These are phyloP conservation scores for Parotocinclus haroldoi DNA, from an alignment of 2,797 vertebrate species.

Conservation along the genomic window DNA sequence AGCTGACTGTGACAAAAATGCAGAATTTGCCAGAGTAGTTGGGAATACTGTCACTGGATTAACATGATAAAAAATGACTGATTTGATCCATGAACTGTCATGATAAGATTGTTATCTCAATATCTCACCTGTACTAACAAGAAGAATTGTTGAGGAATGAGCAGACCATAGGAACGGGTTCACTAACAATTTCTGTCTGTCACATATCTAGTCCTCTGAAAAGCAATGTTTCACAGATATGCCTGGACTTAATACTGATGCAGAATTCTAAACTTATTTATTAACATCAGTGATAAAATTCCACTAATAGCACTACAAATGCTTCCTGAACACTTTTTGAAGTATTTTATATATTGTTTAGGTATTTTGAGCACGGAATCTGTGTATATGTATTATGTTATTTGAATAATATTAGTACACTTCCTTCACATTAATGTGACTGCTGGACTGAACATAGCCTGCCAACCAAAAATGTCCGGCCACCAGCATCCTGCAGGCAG, in stretches of 20 bases:
- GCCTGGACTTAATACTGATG: conserved; percentile 2
- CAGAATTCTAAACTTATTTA: conserved; percentile 21
- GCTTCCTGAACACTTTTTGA: no score
- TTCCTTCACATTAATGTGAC: no score
- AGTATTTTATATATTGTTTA: no score
- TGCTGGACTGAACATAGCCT: no score
- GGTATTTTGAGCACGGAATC: no score
- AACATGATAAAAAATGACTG: conserved; percentile 31
- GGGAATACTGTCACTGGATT: conserved; percentile 40
- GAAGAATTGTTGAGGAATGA: conserved; percentile 25
- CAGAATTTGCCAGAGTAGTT: conserved; percentile 24
- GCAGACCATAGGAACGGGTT: conserved; percentile 43
- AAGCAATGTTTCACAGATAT: conserved; percentile 47
- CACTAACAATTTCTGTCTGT: conserved; percentile 46
- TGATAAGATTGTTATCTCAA: conserved; percentile 36
- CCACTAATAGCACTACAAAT: no score
- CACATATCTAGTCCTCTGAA: conserved; percentile 51
- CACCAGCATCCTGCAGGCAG: no score
- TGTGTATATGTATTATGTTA: no score
- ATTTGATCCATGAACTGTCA: conserved; percentile 37
- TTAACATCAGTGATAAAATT: no score
- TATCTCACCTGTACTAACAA: conserved; percentile 48
- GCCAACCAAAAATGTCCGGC: no score
- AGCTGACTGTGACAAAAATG: conserved; percentile 24
- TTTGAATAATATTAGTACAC: no score